These are phyloP conservation scores for Saguinus oedipus DNA, from an alignment of 2,797 vertebrate species.

Conservation along the genomic window DNA sequence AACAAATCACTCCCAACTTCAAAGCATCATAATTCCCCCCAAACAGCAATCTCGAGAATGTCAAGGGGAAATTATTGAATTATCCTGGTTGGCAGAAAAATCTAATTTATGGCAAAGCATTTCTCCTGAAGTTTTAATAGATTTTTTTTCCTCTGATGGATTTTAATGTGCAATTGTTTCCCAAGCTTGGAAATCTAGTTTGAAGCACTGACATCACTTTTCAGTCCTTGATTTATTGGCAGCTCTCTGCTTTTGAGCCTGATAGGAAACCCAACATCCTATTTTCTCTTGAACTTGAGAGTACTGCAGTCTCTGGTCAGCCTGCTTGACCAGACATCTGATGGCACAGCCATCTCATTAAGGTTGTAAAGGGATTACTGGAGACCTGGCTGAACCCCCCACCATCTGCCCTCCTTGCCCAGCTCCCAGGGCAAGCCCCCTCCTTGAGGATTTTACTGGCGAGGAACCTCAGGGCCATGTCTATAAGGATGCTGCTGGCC, in stretches of 20 bases:
- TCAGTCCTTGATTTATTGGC: constrained; percentile 73
- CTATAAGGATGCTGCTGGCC: neutral
- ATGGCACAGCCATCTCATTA: neutral
- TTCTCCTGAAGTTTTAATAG: constrained; percentile 79
- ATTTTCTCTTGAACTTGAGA: constrained; percentile 32
- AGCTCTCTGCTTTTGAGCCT: constrained; percentile 52
- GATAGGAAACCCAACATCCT: constrained; percentile 51
- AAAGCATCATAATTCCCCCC: constrained; percentile 62
- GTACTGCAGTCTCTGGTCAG: neutral
- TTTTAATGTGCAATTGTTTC: constrained; percentile 76
- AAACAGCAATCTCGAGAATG: constrained; percentile 73
- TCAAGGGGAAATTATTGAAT: constrained; percentile 79
- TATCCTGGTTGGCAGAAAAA: constrained; percentile 77
- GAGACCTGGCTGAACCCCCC: neutral
- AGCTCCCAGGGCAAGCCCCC: neutral
- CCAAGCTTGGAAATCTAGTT: constrained; percentile 67
- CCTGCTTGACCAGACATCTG: neutral
- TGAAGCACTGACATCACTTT: constrained; percentile 70
- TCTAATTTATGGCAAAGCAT: constrained; percentile 79
- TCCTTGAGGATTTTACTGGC: constrained; percentile 23
- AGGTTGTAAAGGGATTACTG: neutral
- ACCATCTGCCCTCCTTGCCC: neutral
- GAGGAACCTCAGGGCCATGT: neutral
- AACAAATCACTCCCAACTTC: constrained; percentile 65
- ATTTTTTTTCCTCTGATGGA: constrained; percentile 66